Evolutionary conservation across 2,888 invertebrate species (phyloP).

Genomic region (Brachyptera putata): DNA sequence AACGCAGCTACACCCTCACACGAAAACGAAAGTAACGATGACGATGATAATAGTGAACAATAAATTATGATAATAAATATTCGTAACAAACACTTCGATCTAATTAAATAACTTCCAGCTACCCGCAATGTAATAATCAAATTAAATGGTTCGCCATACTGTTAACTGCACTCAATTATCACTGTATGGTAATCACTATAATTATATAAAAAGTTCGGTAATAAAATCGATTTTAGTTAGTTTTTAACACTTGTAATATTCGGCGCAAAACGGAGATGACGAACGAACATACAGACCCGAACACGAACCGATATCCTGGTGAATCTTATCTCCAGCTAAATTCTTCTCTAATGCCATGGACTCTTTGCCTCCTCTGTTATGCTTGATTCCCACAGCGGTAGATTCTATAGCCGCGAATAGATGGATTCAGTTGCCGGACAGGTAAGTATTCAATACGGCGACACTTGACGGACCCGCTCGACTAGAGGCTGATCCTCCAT

Average conservation of each 20-base stretch:
- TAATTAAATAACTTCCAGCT: neutral
- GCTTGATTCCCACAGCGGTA: neutral
- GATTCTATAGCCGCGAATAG: neutral
- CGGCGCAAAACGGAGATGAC: neutral
- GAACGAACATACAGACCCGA: neutral
- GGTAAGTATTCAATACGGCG: slow-evolving; percentile 8
- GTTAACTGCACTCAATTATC: slow-evolving; percentile 17
- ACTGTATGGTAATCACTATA: slow-evolving; percentile 1
- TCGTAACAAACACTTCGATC: slow-evolving; percentile 12
- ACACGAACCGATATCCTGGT: neutral
- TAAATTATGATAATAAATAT: neutral
- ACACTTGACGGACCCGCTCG: no score
- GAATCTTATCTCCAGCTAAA: neutral
- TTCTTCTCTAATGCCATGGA: neutral
- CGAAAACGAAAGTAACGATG: neutral
- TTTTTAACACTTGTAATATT: neutral
- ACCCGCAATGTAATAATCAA: neutral
- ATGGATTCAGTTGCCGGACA: neutral
- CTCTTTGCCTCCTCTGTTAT: slow-evolving; percentile 1
- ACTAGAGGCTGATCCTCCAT: neutral
- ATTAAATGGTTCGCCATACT: slow-evolving; percentile 12
- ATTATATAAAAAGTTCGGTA: neutral
- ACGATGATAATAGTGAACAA: neutral
- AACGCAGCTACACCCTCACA: slow-evolving; percentile 14
- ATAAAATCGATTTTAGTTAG: slow-evolving; percentile 11